A percentile compares a stretch with the other conserved stretches of the same genome.
Conservation (phyloP, 2,888 invertebrate genomes). For the Agonopterix heracliana region DNA sequence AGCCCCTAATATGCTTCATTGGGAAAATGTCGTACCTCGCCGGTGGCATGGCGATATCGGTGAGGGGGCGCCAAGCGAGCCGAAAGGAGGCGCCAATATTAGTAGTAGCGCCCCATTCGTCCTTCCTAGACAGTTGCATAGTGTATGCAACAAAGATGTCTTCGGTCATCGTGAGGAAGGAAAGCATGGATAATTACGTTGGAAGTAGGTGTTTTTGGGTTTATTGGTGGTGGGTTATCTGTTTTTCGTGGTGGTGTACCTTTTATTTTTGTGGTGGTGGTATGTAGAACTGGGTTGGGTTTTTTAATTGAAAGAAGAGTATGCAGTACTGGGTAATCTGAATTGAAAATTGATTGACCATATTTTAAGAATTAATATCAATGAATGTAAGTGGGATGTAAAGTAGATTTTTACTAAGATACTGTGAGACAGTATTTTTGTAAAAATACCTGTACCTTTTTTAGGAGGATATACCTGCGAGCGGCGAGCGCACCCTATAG, state of each 20-base stretch:
- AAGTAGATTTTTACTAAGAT: no score
- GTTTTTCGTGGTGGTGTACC: constrained; percentile 2
- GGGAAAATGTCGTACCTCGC: constrained; percentile 84
- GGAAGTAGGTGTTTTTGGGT: constrained; percentile 83
- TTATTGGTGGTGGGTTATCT: constrained; percentile 19
- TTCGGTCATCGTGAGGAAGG: constrained; percentile 88
- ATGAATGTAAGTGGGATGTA: no score
- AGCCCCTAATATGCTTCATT: constrained; percentile 82
- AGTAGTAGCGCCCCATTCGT: constrained; percentile 91
- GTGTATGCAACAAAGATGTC: constrained; percentile 89
- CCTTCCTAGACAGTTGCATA: constrained; percentile 91
- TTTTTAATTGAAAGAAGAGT: not conserved
- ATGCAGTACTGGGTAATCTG: not conserved
- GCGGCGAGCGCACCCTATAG: no score
- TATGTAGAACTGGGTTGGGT: not conserved
- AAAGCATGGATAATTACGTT: constrained; percentile 88
- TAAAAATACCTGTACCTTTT: no score
- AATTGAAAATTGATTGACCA: not conserved
- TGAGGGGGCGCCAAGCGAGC: constrained; percentile 85
- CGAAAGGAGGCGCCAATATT: constrained; percentile 89
- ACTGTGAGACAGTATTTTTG: no score
- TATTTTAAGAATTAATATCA: no score
- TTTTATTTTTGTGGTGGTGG: not conserved
- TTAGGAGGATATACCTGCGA: no score
- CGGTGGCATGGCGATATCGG: constrained; percentile 85